Evolutionary conservation across 2,113 vertebrate species (phyloP).

Genomic region (Blennius ocellaris): DNA sequence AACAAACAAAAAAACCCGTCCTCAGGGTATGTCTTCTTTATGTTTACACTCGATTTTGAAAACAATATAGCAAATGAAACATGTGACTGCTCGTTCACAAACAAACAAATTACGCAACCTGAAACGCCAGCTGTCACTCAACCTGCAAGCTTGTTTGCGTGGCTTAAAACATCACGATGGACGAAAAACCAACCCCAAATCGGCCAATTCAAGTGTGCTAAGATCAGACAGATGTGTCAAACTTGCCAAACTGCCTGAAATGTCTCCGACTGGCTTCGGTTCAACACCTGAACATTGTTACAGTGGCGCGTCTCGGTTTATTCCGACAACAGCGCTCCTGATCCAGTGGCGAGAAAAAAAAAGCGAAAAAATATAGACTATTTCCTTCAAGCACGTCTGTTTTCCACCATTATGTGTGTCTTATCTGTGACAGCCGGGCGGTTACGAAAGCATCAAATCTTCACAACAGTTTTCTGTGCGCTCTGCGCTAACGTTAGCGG

Average conservation of each 20-base stretch:
- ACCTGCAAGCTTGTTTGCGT: slow-evolving; percentile 8
- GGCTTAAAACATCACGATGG: slow-evolving; percentile 35
- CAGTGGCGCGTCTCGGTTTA: slow-evolving; percentile 1
- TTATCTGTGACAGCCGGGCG: slow-evolving; percentile 25
- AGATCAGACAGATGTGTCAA: no score
- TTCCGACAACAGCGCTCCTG: background rate
- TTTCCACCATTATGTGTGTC: background rate
- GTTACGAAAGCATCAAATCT: slow-evolving; percentile 65
- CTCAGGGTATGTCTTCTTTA: no score
- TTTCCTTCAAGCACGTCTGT: background rate
- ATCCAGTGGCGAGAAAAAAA: background rate
- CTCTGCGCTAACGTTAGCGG: slow-evolving; percentile 61
- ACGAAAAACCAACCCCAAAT: background rate
- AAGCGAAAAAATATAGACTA: slow-evolving; percentile 8
- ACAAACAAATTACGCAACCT: slow-evolving; percentile 65
- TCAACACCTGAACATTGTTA: background rate
- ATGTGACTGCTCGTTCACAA: slow-evolving; percentile 27
- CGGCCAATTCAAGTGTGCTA: background rate
- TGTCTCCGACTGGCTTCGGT: slow-evolving; percentile 1
- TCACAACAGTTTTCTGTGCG: slow-evolving; percentile 42
- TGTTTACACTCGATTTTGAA: no score
- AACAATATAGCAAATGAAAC: no score
- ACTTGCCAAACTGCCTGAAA: background rate
- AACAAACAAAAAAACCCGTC: no score
- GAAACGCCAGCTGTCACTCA: slow-evolving; percentile 35